Conservation (phyloP, 2,797 vertebrate species). For the Otolemur crassicaudatus region DNA sequence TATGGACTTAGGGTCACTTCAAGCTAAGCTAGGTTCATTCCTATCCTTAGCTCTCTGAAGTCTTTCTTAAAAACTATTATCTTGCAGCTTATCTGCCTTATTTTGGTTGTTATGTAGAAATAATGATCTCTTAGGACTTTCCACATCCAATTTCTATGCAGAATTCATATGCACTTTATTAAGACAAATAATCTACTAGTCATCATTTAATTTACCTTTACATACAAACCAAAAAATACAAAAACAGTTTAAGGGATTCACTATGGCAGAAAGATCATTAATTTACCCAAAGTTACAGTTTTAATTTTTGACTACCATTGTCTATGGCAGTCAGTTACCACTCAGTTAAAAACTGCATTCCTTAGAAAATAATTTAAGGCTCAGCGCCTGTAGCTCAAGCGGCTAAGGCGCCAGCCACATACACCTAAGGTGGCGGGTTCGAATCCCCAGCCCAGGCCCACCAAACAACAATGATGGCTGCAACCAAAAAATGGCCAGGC, state of each 20-base stretch:
- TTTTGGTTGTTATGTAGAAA: neutral
- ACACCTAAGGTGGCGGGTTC: too few relatives aligned
- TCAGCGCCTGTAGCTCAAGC: too few relatives aligned
- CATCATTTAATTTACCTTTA: slow-evolving; percentile 20
- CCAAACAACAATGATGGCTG: too few relatives aligned
- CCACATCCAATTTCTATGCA: neutral
- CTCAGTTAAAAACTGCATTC: neutral
- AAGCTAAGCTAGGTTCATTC: neutral
- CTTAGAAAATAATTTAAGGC: slow-evolving; percentile 24
- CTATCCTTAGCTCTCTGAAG: neutral
- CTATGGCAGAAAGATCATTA: neutral
- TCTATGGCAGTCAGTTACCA: neutral
- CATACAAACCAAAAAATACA: slow-evolving; percentile 38
- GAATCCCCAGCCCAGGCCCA: too few relatives aligned
- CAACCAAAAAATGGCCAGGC: too few relatives aligned
- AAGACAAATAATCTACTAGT: neutral
- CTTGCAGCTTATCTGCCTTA: neutral
- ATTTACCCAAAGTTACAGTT: slow-evolving; percentile 10
- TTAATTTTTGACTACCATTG: slow-evolving; percentile 10
- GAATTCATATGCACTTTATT: slow-evolving; percentile 17
- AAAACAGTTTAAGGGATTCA: neutral
- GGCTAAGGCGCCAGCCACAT: too few relatives aligned
- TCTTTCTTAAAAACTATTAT: neutral
- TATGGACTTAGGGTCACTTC: neutral
- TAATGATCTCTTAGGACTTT: neutral